A percentile compares a stretch with the other conserved stretches of the same genome.
Evolutionary conservation across 2,888 invertebrate genomes (phyloP).

Genomic region (Luperina testacea): DNA sequence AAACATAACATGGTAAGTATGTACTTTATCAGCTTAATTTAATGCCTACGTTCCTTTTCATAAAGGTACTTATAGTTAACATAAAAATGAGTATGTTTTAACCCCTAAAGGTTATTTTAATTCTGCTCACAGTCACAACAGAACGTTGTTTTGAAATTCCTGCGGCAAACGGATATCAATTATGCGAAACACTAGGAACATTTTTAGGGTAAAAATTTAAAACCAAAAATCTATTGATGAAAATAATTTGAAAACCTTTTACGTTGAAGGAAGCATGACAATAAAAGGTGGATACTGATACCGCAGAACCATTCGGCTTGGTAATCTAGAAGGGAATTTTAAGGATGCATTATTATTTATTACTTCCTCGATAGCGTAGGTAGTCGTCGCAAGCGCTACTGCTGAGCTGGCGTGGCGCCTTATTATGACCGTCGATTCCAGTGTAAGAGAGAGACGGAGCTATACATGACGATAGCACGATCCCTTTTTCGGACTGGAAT

Average conservation of each 20-base stretch:
- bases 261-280: not conserved
- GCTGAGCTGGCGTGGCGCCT: too few species aligned
- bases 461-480: too few species aligned
- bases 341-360: not conserved
- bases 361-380: not conserved
- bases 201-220: slow-evolving; percentile 22
- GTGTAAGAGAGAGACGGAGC: too few species aligned
- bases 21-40: not conserved
- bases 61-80: not conserved
- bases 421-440: too few species aligned
- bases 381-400: not conserved
- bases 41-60: not conserved
- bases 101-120: slow-evolving; percentile 22
- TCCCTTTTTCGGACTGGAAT: too few species aligned
- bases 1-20: not conserved
- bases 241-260: slow-evolving; percentile 10
- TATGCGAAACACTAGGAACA: slow-evolving; percentile 51
- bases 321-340: not conserved
- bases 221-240: slow-evolving; percentile 5
- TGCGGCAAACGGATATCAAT: slow-evolving; percentile 67
- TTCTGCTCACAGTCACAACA: slow-evolving; percentile 40
- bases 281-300: not conserved
- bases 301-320: not conserved
- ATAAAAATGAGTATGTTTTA: not conserved
- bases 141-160: slow-evolving; percentile 55